Conservation (phyloP, 1,140 invertebrate species). For the Adelges cooleyi region DNA sequence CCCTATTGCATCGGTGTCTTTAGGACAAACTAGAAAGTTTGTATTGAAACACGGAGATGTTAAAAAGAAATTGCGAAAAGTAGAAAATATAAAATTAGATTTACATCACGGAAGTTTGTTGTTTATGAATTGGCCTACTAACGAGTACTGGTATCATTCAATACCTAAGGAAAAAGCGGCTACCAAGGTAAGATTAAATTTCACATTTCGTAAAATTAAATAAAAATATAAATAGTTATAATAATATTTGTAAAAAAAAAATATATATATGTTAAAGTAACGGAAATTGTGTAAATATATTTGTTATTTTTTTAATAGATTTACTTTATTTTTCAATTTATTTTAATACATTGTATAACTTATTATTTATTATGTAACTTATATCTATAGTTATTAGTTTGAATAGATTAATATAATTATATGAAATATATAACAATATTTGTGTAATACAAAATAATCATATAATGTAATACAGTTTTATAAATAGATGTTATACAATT, state of each 20-base stretch:
- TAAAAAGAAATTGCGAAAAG: slow-evolving; percentile 38
- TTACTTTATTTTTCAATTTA: not conserved
- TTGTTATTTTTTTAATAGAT: not conserved
- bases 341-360: too few relatives aligned
- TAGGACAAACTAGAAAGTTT: slow-evolving; percentile 54
- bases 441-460: too few relatives aligned
- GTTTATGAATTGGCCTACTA: slow-evolving; percentile 62
- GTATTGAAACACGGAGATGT: slow-evolving; percentile 51
- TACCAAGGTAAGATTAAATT: slow-evolving; percentile 48
- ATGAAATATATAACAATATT: too few relatives aligned
- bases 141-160: slow-evolving; percentile 58
- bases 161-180: slow-evolving; percentile 49
- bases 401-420: too few relatives aligned
- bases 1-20: slow-evolving; percentile 57
- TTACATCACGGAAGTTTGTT: slow-evolving; percentile 54
- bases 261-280: too few relatives aligned
- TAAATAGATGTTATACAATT: too few relatives aligned
- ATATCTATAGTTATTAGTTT: too few relatives aligned
- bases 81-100: slow-evolving; percentile 45
- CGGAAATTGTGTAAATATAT: too few relatives aligned
- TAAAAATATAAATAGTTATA: too few relatives aligned
- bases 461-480: too few relatives aligned
- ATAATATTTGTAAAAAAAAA: too few relatives aligned
- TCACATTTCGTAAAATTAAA: slow-evolving; percentile 51
- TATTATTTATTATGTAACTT: too few relatives aligned